Evolutionary conservation across 2,113 vertebrate species (phyloP), one percentile per base, ranked within the genome.

Genomic region (Cyrtonyx montezumae): DNA sequence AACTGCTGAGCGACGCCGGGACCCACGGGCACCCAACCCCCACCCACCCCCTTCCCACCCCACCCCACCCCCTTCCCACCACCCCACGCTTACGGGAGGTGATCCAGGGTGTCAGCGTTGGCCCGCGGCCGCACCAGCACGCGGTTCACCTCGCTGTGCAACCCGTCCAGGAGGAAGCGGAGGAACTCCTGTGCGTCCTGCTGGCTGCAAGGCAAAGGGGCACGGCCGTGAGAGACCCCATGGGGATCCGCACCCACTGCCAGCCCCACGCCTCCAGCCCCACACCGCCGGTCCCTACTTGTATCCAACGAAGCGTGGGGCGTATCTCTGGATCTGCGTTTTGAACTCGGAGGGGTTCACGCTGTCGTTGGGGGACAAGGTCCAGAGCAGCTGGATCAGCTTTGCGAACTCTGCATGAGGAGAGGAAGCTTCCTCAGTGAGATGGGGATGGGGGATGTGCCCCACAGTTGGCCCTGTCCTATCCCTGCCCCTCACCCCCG

Each of bases 131-230:
- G 90, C 51, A 97, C 97, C 1, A 98, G 97, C 17, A 98, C 98
- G 1, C 99, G 96, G 98, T 99, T 99, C 95, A 99, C 99, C 91
- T 99, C 99, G 0, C 97, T 99, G 90, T 99, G 99, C 71, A 99
- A 98, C 23, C 99, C 99, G 0, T 99, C 99, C 32, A 99, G 95
- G 37, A 99, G 97, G 96, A 98, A 99, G 58, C 99, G 98, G 84
- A 99, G 97, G 75, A 99, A 99, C 73, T 99, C 99, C 97, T 99
- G 99, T 8, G 99, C 99, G 19, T 99, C 99, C 96, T 99, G 99
- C 96, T 99, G 99, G 97, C 99, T 99, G 96, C 49, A 96, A 67
- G 68, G 51, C 76, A 69, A 69, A 2, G 0, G 63, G 37, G 22
- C 26, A 53, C 0, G 13, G 84, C 36, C 3, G 75, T 89, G 77